Evolutionary conservation across 2,113 vertebrate genomes (phyloP), one percentile per base, ranked within the genome.

Genomic region (Apistogramma diplotaenia): DNA sequence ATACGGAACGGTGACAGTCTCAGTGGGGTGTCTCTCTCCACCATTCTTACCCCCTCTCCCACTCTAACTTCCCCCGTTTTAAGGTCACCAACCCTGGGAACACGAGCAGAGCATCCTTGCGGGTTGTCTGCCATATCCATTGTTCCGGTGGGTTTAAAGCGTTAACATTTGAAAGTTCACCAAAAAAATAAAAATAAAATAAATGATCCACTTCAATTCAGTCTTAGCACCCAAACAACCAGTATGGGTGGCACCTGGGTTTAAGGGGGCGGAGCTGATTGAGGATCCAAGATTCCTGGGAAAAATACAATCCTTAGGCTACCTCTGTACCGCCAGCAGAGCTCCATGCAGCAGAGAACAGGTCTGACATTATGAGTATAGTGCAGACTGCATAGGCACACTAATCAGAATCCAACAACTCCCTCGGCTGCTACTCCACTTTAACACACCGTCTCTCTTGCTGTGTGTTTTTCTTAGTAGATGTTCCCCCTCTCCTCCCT

Each of bases 1-100:
- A 95, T 95, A 53, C 93, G 92, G 80, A 95, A 95, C 25, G 95
- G 93, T 37, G 95, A 95, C 51, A 93, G 84, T 78, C 93, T 93
- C 74, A 94, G 83, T 1, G 92, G 90, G 78, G 83, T 19, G 29
- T 93, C 92, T 83, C 93, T 83, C 53, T 91, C 93, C n/a, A 82
- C 91, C 19, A 75, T 78, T 62, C 93, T 89, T 49, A 87, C 46
- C 25, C 89, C 91, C 27, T 93, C 91, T 62, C 87, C 89, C 23
- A 53, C 21, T 77, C 81, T 85, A 59, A 82, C 72, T 70, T 93
- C 92, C 37, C 83, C 92, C 3, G 56, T 81, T 58, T 81, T 89
- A 16, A 87, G 18, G 60, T 92, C 90, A 76, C 81, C 89, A 23
- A 58, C 54, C 13, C 29, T 59, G 31, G 82, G 67, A 78, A 77